phyloP scores from a whole-genome alignment of 2,888 invertebrate genomes.

The Alentia gelatinosa region DNA sequence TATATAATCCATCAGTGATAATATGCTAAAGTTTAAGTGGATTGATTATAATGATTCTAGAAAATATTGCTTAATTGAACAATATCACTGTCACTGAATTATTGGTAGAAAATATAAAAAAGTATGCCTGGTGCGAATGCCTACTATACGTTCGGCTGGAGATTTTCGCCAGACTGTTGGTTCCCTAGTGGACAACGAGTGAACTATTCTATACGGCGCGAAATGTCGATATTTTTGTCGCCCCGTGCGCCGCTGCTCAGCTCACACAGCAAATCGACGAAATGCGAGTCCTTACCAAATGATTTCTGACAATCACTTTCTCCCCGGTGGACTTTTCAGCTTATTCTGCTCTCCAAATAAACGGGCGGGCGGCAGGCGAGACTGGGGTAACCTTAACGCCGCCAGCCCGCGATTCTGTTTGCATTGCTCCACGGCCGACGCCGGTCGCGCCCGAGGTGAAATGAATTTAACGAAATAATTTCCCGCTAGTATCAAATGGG shows the following conservation, averaged over 20 bases:
- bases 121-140: too few relatives aligned
- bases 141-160: too few relatives aligned
- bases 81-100: too few relatives aligned
- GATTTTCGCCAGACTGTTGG: too few relatives aligned
- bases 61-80: too few relatives aligned
- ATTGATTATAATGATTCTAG: too few relatives aligned
- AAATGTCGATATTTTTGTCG: slow-evolving; percentile 33
- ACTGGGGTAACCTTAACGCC: slow-evolving; percentile 21
- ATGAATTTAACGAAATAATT: slow-evolving; percentile 54
- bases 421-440: neutral
- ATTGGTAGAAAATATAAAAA: too few relatives aligned
- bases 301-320: slow-evolving; percentile 60
- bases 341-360: slow-evolving; percentile 53
- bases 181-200: too few relatives aligned
- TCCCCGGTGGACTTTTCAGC: slow-evolving; percentile 45
- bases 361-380: neutral
- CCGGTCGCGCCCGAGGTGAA: slow-evolving; percentile 23
- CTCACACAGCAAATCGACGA: slow-evolving; percentile 54
- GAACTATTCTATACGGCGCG: neutral
- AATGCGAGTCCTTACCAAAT: slow-evolving; percentile 58
- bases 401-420: slow-evolving; percentile 16
- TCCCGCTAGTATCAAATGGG: slow-evolving; percentile 27
- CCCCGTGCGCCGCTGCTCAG: neutral
- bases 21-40: too few relatives aligned
- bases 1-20: too few relatives aligned